A percentile compares a stretch with the other conserved stretches of the same genome.
phyloP scores from a whole-genome alignment of 2,797 vertebrate genomes.

The Onychomys torridus region DNA sequence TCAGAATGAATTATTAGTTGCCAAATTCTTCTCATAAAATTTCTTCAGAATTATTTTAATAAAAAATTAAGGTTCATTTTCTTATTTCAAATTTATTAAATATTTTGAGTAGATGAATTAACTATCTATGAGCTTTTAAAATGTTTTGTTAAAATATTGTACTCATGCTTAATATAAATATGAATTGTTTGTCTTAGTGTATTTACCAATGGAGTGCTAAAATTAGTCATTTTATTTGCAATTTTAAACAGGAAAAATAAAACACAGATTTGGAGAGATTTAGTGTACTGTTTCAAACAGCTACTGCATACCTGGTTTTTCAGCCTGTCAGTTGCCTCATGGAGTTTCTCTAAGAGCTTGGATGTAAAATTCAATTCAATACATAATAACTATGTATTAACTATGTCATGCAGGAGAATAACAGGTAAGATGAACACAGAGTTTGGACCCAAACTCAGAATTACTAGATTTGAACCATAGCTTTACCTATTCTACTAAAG shows the following conservation, averaged over 20 bases:
- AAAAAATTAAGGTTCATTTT: conserved; percentile 62
- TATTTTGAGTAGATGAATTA: conserved; percentile 80
- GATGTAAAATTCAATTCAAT: not conserved
- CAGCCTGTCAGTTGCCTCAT: not conserved
- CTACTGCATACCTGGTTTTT: not conserved
- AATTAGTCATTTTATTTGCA: conserved; percentile 91
- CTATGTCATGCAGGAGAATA: not conserved
- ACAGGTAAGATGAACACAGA: not conserved
- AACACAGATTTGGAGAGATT: not conserved
- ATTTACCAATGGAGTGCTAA: conserved; percentile 90
- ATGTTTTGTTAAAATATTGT: conserved; percentile 88
- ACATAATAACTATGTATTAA: not conserved
- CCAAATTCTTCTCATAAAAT: conserved; percentile 77
- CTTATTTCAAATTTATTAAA: conserved; percentile 79
- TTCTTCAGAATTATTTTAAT: conserved; percentile 62
- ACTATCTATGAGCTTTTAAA: conserved; percentile 82
- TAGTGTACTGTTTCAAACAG: not conserved
- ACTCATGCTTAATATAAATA: conserved; percentile 86
- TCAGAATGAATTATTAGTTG: conserved; percentile 65
- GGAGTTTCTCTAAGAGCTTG: not conserved
- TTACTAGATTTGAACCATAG: not conserved
- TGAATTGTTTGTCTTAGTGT: conserved; percentile 88
- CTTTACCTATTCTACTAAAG: not conserved
- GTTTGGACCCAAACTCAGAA: not conserved
- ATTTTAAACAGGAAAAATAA: conserved; percentile 76